Evolutionary conservation across 2,888 invertebrate species (phyloP).

Genomic region (Coecobrya sp.): DNA sequence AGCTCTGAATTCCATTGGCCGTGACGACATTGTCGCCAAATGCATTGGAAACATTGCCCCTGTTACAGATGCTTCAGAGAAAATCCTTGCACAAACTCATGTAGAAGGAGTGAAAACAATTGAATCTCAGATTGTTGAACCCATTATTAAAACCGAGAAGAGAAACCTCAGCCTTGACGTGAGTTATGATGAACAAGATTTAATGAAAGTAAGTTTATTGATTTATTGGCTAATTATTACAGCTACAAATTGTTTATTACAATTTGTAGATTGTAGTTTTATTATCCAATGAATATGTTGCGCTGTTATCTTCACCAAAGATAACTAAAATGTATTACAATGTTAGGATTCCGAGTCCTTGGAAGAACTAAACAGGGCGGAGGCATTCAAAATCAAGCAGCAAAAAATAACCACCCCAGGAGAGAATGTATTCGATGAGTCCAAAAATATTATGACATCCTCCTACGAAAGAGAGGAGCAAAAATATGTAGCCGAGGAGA

Average conservation of each 20-base stretch:
- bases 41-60: slow-evolving; percentile 90
- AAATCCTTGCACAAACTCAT: slow-evolving; percentile 90
- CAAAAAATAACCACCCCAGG: slow-evolving; percentile 81
- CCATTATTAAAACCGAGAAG: slow-evolving; percentile 87
- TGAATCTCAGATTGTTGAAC: slow-evolving; percentile 85
- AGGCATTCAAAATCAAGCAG: slow-evolving; percentile 83
- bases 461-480: slow-evolving; percentile 86
- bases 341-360: slow-evolving; percentile 89
- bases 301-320: no score
- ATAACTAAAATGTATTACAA: background rate
- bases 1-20: slow-evolving; percentile 94
- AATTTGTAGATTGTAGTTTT: no score
- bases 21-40: slow-evolving; percentile 94
- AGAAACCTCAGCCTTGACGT: slow-evolving; percentile 90
- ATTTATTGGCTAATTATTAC: no score
- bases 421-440: slow-evolving; percentile 83
- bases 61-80: slow-evolving; percentile 93
- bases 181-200: slow-evolving; percentile 90
- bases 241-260: no score
- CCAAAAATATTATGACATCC: slow-evolving; percentile 85
- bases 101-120: slow-evolving; percentile 87
- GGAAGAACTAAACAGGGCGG: slow-evolving; percentile 88
- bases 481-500: slow-evolving; percentile 86
- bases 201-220: slow-evolving; percentile 90
- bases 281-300: no score